These are phyloP conservation scores for Glaucopsyche alexis DNA, from an alignment of 2,888 invertebrate genomes.

Conservation along the genomic window DNA sequence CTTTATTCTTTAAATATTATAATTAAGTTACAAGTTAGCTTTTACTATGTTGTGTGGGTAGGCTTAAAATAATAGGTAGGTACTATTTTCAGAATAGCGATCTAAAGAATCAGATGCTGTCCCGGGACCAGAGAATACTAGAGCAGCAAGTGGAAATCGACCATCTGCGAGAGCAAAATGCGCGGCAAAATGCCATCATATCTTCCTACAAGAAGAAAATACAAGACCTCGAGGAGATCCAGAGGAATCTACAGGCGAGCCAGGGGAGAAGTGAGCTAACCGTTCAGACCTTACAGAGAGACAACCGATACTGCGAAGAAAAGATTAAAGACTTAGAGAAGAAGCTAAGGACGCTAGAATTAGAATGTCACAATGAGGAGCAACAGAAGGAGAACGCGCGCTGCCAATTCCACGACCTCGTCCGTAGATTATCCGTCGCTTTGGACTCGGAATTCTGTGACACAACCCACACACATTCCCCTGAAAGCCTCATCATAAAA, in stretches of 20 bases:
- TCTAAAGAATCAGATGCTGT: constrained; percentile 84
- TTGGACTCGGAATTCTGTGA: constrained; percentile 86
- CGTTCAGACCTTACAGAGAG: constrained; percentile 87
- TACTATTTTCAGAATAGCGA: constrained; percentile 81
- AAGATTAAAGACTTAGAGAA: constrained; percentile 87
- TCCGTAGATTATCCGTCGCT: constrained; percentile 85
- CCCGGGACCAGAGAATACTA: constrained; percentile 84
- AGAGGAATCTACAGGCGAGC: constrained; percentile 82
- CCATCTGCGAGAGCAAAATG: constrained; percentile 89
- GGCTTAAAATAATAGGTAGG: not conserved
- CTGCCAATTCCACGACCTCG: constrained; percentile 84
- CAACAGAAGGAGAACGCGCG: constrained; percentile 87
- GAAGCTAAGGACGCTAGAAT: constrained; percentile 85
- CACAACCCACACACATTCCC: constrained; percentile 80
- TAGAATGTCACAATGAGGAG: constrained; percentile 86
- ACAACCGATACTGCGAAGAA: constrained; percentile 86
- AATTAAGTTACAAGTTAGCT: too few species aligned
- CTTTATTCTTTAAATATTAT: too few species aligned
- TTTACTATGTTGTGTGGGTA: not conserved
- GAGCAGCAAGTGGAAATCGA: constrained; percentile 90
- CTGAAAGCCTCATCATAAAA: constrained; percentile 87
- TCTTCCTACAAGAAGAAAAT: constrained; percentile 89
- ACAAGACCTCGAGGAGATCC: constrained; percentile 88
- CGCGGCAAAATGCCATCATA: constrained; percentile 89
- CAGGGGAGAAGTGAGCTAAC: constrained; percentile 85